Evolutionary conservation across 2,113 vertebrate species (phyloP), one percentile per base, ranked within the genome.

Genomic region (Philantomba maxwellii): DNA sequence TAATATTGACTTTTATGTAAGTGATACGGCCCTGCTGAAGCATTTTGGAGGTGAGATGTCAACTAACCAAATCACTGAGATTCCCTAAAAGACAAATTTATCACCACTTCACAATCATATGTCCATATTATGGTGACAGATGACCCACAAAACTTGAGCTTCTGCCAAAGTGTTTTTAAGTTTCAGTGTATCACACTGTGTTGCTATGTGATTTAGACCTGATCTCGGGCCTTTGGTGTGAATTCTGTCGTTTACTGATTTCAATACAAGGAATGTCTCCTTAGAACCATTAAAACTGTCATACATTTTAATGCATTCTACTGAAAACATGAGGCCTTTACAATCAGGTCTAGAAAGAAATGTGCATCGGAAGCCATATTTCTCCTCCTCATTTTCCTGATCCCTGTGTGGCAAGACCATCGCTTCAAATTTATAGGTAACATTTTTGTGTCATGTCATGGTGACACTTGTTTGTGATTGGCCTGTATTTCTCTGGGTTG

Each of bases 251-350:
- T 97, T 97, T 96, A 97, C 88, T 96, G 91, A 95, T 97, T 98
- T 97, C 92, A 94, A 86, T 95, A 43, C 87, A 97, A 97, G 87
- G 86, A 84, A 70, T 93, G 47, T 96, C 93, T 98, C 95, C 97
- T 94, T 97, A 97, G 96, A 95, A 94, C 43, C 70, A 90, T 95
- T 85, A 96, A 91, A 73, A 96, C 43, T 51, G 94, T 97, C 96
- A 97, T 97, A 80, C 84, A 98, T 98, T 98, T 98, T 98, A 97
- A 98, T 98, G 84, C 94, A 39, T 95, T 94, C 55, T 85, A 77
- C 83, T 93, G 92, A 96, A 97, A 94, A 96, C 96, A 97, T 96
- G 96, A 97, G 91, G 81, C 55, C 89, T 98, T 97, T 94, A 89
- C 97, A 95, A 88, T 53, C 8, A 6, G 23, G 14, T 97, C 94